These are phyloP conservation scores for Drosophila sturtevanti DNA, from an alignment of 1,140 invertebrate genomes.

Conservation along the genomic window DNA sequence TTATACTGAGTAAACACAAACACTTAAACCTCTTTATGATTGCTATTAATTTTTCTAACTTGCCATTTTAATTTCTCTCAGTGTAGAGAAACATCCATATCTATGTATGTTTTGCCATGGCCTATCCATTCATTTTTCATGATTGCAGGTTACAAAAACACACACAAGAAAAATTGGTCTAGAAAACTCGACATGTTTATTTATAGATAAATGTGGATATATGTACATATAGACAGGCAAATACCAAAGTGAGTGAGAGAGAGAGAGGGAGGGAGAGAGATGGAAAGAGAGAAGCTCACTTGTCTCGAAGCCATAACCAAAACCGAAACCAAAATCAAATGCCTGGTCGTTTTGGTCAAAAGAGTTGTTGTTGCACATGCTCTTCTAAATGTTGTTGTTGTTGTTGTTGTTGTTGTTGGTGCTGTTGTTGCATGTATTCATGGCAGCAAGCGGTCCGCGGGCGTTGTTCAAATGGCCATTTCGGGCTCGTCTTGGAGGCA, in stretches of 20 bases:
- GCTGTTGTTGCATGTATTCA: too few relatives aligned
- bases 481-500: constrained; percentile 7
- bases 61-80: background rate
- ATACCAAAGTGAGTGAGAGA: background rate
- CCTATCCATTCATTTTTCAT: constrained; percentile 5
- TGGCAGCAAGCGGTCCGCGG: background rate
- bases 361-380: constrained; percentile 34
- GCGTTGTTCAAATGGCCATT: constrained; percentile 11
- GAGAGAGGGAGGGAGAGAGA: too few relatives aligned
- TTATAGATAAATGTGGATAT: constrained; percentile 26
- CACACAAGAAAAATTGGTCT: constrained; percentile 21
- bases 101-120: constrained; percentile 3
- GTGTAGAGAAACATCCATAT: background rate
- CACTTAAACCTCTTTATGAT: too few relatives aligned
- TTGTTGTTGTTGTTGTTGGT: constrained; percentile 9
- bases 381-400: background rate
- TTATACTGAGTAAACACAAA: too few relatives aligned
- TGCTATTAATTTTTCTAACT: too few relatives aligned
- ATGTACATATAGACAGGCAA: background rate
- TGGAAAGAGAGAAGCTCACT: background rate
- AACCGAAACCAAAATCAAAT: constrained; percentile 50
- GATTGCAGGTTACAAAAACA: constrained; percentile 9
- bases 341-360: constrained; percentile 16
- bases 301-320: constrained; percentile 5
- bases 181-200: constrained; percentile 21